Base-by-base conservation (phyloP, 1,140 invertebrate species). In the Macrostomum lignano region DNA sequence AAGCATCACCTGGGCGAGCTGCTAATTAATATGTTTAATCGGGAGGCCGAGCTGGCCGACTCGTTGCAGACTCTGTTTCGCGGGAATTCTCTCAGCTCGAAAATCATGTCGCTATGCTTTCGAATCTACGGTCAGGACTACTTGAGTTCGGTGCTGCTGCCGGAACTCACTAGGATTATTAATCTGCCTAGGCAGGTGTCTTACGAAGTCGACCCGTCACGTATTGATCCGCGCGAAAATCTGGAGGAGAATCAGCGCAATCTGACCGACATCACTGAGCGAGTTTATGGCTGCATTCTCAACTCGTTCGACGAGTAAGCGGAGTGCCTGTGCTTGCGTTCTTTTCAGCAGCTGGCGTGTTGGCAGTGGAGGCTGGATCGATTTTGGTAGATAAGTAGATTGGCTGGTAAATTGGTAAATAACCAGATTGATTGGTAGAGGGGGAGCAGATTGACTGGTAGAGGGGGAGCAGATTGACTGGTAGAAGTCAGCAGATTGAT, bases 51-150 rank as follows among this genome's bases (percentile, higher is more conserved):
- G 62, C 75, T 88, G 9, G 84, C 79, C 0, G 84, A 93, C 47
- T 86, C 82, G 34, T 55, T 58, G 49, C 81, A 91, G 60, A 94
- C 84, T 0, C 58, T 94, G 0, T 93, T 94, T 50, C 63, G 86
- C 6, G 86, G 84, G 6, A 93, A 91, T 54, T 86, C 78, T 4
- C 58, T 94, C 1, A 82, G 81, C 15, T 82, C 75, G 44, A 94
- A 93, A 61, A 88, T 94, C 32, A 93, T 94, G 84, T 77, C 82
- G 4, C 88, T 84, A 54, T 94, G 84, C 54, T 93, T 93, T 56
- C 88, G 88, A 58, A 88, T 91, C 42, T 94, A 91, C 52, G 86
- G 84, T 2, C 72, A 78, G 2, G 71, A 68, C 26, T 94, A 93
- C 58, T 60, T 94, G 2, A 74, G 84, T 48, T 58, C 63, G 33